Evolutionary conservation across 2,888 invertebrate species (phyloP), one percentile per base, ranked within the genome.

Genomic region (Torymus aiolomorphi): DNA sequence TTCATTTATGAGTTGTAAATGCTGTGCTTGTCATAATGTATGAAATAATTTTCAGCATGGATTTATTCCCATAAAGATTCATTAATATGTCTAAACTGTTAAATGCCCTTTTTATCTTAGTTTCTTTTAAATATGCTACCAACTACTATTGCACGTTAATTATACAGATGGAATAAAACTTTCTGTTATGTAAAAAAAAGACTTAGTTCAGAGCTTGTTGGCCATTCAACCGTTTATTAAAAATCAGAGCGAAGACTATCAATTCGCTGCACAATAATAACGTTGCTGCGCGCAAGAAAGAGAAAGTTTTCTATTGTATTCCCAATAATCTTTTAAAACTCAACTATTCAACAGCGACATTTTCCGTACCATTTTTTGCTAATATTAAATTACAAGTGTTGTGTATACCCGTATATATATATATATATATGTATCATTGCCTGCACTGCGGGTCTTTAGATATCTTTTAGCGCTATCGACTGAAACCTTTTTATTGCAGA

Each of bases 251-350:
- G 59, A 63, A 24, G 65, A 51, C 51, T 31, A 66, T 78, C 77
- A 78, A 78, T 78, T 72, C 66, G 72, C 49, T 59, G 65, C 66
- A n/a, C 24, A 66, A 72, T 78, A 78, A 78, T 72, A 78, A 65
- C 63, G 62, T 65, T 24, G 63, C 49, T 42, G 62, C 54, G 61
- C 20, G 18, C 57, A 57, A 71, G 72, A 78, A 78, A 20, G 77
- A 78, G 77, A 78, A 78, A 78, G 77, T 78, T 65, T 51, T 51
- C 52, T 52, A 78, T 78, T 72, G 59, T 77, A 20, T 51, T 31
- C 57, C 10, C n/a, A 20, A 52, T 65, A 24, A 59, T 70, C 31
- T 70, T 42, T 76, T 65, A 51, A 75, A 66, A 66, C 51, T 65
- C 8, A 10, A 51, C 10, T 54, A 67, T 67, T 67, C n/a, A 66